phyloP scores from a whole-genome alignment of 35 echinoderm and acorn worm genomes.

The Acanthaster planci region DNA sequence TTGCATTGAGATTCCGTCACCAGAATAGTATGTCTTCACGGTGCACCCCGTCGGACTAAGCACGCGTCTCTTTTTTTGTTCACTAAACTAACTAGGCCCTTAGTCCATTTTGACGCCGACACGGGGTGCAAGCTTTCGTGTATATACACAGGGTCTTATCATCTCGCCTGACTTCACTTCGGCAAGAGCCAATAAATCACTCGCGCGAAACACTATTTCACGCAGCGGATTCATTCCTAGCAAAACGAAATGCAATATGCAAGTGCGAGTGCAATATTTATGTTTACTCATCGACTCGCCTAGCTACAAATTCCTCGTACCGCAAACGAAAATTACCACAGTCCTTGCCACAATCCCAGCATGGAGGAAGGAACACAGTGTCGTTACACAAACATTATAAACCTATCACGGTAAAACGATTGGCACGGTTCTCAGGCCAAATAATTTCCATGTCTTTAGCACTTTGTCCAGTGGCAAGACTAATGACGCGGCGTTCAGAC shows the following conservation, averaged over 20 bases:
- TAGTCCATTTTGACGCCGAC: slow-evolving; percentile 21
- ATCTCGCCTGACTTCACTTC: not conserved
- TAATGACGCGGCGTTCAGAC: slow-evolving; percentile 12
- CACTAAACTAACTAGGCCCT: slow-evolving; percentile 24
- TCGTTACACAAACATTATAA: not conserved
- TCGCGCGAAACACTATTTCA: not conserved
- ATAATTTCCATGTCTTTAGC: slow-evolving; percentile 27
- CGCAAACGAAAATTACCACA: slow-evolving; percentile 13
- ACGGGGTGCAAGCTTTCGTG: slow-evolving; percentile 2
- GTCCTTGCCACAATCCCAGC: not conserved
- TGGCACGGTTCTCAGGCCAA: slow-evolving; percentile 27
- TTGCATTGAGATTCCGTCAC: not conserved
- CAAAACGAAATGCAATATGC: slow-evolving; percentile 4
- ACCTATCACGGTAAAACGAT: not conserved
- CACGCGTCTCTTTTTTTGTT: slow-evolving; percentile 21
- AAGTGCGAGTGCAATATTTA: not conserved
- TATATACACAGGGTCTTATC: slow-evolving; percentile 43
- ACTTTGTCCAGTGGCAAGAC: slow-evolving; percentile 14
- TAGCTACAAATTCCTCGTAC: slow-evolving; percentile 11
- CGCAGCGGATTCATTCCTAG: slow-evolving; percentile 24
- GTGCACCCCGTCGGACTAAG: slow-evolving; percentile 26
- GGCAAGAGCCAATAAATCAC: not conserved
- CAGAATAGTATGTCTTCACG: not conserved
- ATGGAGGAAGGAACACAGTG: no score
- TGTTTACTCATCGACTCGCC: slow-evolving; percentile 31